Percentiles rank a stretch among this genome's conserved stretches.
phyloP scores from a whole-genome alignment of 2,888 invertebrate species.

The Scaptomyza tumidula region DNA sequence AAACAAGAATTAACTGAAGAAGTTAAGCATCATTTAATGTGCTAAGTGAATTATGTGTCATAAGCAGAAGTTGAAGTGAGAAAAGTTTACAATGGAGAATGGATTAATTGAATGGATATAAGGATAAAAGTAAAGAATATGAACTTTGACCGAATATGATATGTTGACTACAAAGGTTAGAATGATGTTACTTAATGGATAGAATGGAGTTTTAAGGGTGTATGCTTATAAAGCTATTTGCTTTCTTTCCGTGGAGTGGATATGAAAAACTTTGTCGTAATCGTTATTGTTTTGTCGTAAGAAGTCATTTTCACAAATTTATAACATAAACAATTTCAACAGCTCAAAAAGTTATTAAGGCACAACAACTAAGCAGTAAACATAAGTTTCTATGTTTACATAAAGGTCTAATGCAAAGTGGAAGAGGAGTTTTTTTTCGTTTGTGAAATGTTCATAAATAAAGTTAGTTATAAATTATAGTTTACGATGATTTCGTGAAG shows the following conservation, averaged over 20 bases:
- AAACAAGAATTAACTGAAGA: constrained; percentile 34
- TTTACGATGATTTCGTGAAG: constrained; percentile 49
- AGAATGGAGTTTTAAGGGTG: too few species aligned
- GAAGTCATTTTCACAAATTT: too few species aligned
- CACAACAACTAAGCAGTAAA: constrained; percentile 20
- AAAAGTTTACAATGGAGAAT: not conserved
- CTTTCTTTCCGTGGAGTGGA: too few species aligned
- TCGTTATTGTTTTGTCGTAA: too few species aligned
- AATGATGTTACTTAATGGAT: too few species aligned
- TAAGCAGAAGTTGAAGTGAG: not conserved
- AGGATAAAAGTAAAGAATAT: too few species aligned
- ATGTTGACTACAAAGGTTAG: too few species aligned
- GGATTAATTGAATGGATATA: too few species aligned
- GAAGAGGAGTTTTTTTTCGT: not conserved
- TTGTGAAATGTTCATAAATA: constrained; percentile 9
- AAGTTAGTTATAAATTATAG: constrained; percentile 34
- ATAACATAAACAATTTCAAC: not conserved
- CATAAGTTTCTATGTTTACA: constrained; percentile 6
- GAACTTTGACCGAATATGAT: too few species aligned
- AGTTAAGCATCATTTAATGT: not conserved
- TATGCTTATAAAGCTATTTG: too few species aligned
- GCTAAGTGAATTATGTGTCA: not conserved
- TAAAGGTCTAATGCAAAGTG: not conserved
- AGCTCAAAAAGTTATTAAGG: constrained; percentile 13
- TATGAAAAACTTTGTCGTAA: too few species aligned